phyloP scores from a whole-genome alignment of 37 sponge, comb jelly and placozoan genomes.

The Agelas oroides region DNA sequence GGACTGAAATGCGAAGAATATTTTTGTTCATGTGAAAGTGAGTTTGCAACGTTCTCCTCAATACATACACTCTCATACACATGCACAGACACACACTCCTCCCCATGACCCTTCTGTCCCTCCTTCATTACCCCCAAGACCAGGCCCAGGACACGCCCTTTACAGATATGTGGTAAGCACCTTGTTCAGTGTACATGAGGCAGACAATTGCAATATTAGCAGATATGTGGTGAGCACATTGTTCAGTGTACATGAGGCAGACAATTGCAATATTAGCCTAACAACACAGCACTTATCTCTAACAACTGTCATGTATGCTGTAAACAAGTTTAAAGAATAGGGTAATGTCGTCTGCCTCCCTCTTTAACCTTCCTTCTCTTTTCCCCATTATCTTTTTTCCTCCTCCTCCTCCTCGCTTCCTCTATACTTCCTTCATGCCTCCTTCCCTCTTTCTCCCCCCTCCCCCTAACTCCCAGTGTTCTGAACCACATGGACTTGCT shows the following conservation, averaged over 20 bases:
- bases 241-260: not conserved
- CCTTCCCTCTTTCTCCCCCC: not conserved
- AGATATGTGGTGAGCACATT: conserved; percentile 65
- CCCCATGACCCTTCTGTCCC: conserved; percentile 19
- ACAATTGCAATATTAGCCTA: conserved; percentile 43
- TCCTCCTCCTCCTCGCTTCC: not conserved
- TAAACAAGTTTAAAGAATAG: no score
- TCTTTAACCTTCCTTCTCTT: no score
- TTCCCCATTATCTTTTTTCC: no score
- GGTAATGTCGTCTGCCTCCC: no score
- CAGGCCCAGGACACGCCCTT: conserved; percentile 71
- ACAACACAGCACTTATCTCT: no score
- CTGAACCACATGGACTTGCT: conserved; percentile 77
- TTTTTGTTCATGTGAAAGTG: no score
- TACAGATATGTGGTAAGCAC: conserved; percentile 74
- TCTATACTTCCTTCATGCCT: not conserved
- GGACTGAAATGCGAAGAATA: no score
- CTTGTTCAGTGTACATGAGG: not conserved
- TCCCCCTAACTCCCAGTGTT: conserved; percentile 16
- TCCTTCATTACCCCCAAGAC: conserved; percentile 72
- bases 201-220: conserved; percentile 36
- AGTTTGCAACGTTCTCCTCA: no score
- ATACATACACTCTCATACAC: no score
- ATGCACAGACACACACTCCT: no score
- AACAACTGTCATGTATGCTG: no score